A percentile compares a stretch with the other conserved stretches of the same genome.
phyloP scores from a whole-genome alignment of 1,140 invertebrate species.

The Drosophila pectinifera region DNA sequence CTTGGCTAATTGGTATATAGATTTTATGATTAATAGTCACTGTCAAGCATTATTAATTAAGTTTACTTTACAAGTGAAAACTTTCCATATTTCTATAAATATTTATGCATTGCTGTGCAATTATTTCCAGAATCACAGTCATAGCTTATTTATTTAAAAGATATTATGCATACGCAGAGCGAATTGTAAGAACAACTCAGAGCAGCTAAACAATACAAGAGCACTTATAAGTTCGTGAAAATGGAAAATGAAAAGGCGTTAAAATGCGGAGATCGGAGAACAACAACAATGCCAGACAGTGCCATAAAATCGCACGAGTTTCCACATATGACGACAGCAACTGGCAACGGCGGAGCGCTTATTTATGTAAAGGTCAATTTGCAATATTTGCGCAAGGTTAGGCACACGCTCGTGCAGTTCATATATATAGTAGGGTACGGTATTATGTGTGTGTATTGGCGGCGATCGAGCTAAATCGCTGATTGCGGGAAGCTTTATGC shows the following conservation, averaged over 20 bases:
- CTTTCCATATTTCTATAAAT: neutral
- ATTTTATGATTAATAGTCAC: no score
- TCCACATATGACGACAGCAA: constrained; percentile 55
- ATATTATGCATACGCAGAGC: constrained; percentile 1
- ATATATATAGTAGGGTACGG: neutral
- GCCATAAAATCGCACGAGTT: constrained; percentile 56
- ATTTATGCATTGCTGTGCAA: no score
- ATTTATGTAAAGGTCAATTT: constrained; percentile 81
- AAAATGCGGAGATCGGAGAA: constrained; percentile 39
- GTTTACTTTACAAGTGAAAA: neutral
- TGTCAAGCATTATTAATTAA: neutral
- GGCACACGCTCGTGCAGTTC: constrained; percentile 27
- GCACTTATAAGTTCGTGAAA: constrained; percentile 28
- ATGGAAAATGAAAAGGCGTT: constrained; percentile 52
- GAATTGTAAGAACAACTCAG: constrained; percentile 20
- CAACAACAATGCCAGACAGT: constrained; percentile 30
- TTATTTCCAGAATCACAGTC: neutral
- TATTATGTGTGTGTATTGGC: neutral
- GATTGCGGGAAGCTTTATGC: constrained; percentile 36
- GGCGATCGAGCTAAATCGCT: constrained; percentile 44
- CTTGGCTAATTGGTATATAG: no score
- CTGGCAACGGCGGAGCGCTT: constrained; percentile 44
- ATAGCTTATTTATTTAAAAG: neutral
- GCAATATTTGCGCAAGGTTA: constrained; percentile 80
- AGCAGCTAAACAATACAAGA: constrained; percentile 28